These are phyloP conservation scores for Megaustenia siamemsis DNA, from an alignment of 2,888 invertebrate genomes.

Conservation along the genomic window DNA sequence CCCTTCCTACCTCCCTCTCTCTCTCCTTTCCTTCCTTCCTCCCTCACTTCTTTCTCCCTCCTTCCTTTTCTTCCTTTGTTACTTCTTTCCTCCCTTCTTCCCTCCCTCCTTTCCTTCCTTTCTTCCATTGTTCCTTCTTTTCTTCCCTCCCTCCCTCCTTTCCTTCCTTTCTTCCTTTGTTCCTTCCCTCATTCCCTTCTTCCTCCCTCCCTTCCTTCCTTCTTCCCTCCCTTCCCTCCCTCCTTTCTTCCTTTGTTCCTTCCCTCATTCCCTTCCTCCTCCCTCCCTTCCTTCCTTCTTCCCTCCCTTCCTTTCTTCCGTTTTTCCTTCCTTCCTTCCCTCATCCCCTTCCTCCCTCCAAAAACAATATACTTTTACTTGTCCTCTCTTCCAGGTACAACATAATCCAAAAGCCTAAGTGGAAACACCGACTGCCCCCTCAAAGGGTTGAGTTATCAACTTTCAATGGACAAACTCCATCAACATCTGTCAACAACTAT, in stretches of 20 bases:
- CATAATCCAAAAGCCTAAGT: slow-evolving; percentile 41
- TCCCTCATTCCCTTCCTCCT: neutral
- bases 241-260: neutral
- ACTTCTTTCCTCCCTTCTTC: neutral
- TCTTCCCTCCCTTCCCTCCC: neutral
- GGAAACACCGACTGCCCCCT: too few species aligned
- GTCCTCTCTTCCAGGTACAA: slow-evolving; percentile 19
- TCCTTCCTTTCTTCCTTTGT: neutral
- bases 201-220: neutral
- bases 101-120: neutral
- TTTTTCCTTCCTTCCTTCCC: neutral
- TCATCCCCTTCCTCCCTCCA: too few species aligned
- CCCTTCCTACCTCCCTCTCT: neutral
- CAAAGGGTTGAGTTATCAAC: too few species aligned
- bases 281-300: neutral
- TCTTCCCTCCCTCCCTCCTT: neutral
- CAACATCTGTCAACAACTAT: too few species aligned
- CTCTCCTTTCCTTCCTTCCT: neutral
- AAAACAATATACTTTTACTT: neutral
- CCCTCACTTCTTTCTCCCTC: neutral
- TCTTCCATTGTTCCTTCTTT: neutral
- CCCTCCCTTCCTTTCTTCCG: neutral
- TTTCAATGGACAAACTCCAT: too few species aligned
- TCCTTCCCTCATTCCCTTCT: neutral
- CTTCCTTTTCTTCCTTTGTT: neutral